These are phyloP conservation scores for Habropoda laboriosa DNA, from an alignment of 1,140 invertebrate genomes.

Conservation along the genomic window DNA sequence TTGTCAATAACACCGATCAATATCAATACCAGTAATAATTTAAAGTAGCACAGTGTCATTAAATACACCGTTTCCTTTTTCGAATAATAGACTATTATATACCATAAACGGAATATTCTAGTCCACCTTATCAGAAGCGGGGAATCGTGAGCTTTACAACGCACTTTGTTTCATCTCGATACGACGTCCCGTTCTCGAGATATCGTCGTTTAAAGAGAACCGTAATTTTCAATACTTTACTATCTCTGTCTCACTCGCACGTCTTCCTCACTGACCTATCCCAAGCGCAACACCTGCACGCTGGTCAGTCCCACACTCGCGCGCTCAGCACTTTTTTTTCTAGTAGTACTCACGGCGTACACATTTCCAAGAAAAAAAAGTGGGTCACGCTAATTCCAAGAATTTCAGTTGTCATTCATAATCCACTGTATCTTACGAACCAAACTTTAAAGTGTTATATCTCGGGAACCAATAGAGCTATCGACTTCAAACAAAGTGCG, in stretches of 20 bases:
- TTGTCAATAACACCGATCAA: no score
- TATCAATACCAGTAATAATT: background rate
- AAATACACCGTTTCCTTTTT: no score
- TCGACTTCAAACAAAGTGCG: background rate
- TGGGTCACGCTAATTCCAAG: background rate
- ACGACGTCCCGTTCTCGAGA: background rate
- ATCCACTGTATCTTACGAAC: background rate
- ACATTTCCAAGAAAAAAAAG: background rate
- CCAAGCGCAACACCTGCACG: background rate
- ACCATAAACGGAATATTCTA: background rate
- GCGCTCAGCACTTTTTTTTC: background rate
- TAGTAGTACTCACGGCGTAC: background rate
- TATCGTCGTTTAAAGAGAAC: background rate
- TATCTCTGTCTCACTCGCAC: background rate
- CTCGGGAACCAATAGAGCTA: background rate
- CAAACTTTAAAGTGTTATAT: background rate
- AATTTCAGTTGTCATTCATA: background rate
- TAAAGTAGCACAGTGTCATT: no score
- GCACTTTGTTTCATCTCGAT: background rate
- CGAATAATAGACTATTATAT: background rate
- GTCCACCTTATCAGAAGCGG: no score
- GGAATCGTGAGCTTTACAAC: background rate
- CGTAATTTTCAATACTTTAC: background rate
- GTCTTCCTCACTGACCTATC: background rate
- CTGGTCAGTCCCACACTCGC: background rate